Conservation (phyloP, 2,888 invertebrate species). For the Belgica antarctica region DNA sequence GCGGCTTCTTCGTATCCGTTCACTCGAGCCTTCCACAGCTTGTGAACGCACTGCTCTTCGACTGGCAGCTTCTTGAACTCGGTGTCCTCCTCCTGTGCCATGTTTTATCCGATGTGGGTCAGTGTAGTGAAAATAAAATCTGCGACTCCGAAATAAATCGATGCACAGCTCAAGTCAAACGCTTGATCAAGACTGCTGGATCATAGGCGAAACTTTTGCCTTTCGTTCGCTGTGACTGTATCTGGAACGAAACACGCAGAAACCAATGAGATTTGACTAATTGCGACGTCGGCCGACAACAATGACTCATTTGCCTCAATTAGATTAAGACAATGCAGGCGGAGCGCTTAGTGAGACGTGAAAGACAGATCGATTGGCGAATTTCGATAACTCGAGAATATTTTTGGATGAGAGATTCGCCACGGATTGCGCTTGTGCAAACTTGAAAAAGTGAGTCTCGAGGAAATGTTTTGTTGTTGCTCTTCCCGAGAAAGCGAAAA, state of each 20-base stretch:
- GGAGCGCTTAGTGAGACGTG: conserved; percentile 26
- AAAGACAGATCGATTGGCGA: conserved; percentile 5
- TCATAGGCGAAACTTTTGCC: not conserved
- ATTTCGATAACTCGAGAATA: conserved; percentile 17
- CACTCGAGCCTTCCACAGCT: conserved; percentile 93
- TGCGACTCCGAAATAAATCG: not conserved
- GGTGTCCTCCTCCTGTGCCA: conserved; percentile 75
- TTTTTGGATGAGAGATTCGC: conserved; percentile 21
- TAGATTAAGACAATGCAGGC: not conserved
- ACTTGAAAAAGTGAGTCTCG: conserved; percentile 21
- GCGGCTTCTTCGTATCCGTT: conserved; percentile 92
- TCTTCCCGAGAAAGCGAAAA: not conserved
- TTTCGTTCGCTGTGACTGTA: conserved; percentile 2
- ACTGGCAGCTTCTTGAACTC: conserved; percentile 83
- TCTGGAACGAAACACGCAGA: conserved; percentile 18
- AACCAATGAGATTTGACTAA: not conserved
- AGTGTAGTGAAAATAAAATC: not conserved
- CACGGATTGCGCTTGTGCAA: conserved; percentile 31
- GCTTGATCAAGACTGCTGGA: not conserved
- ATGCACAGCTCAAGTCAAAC: not conserved
- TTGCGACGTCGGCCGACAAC: not conserved
- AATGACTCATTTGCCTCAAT: conserved; percentile 29
- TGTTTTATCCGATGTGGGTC: not conserved
- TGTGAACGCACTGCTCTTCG: conserved; percentile 90
- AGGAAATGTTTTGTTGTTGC: not conserved